Base-by-base conservation (phyloP, 2,888 invertebrate genomes). In the Volucella bombylans region DNA sequence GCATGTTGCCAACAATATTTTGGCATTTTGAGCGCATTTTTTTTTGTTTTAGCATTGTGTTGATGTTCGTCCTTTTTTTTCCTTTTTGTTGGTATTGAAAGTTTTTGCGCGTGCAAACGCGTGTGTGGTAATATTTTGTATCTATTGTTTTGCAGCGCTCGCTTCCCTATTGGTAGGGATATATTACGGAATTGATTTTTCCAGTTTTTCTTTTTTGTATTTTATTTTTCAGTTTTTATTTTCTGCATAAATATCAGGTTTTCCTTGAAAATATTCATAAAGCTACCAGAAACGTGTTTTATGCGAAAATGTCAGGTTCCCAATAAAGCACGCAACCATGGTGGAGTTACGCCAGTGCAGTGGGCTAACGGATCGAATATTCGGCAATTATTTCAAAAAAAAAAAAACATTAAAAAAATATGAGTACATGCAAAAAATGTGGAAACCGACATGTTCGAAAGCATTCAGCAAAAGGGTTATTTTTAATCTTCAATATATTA, bases 211-310 rank as follows among this genome's bases (percentile, higher is more conserved):
- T 55, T 68, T 12, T 45, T 62, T n/a, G n/a, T n/a, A n/a, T n/a
- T n/a, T n/a, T n/a, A n/a, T n/a, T n/a, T n/a, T 43, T 41, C 43
- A 54, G 31, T 41, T 54, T 38, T 23, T 69, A 45, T 64, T 73
- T 43, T 43, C 49, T 14, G 64, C 52, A 83, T 79, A 83, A 79
- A 83, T 83, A 73, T 50, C 69, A 83, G 11, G 78, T 49, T 62
- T 68, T 78, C 62, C 64, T 72, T 71, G 54, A 65, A 77, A 62
- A 64, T 73, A 73, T 79, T 74, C 72, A 79, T 74, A 83, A 79
- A 79, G 69, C 79, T 69, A 79, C 47, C 69, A 68, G 64, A 74
- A 74, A 74, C 79, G 79, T 79, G 82, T 64, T 78, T 72, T 78
- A 69, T 79, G 68, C 57, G 64, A 74, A 79, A 73, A 79, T 49